Evolutionary conservation across 2,113 vertebrate species (phyloP).

Genomic region (Isichthys henryi): DNA sequence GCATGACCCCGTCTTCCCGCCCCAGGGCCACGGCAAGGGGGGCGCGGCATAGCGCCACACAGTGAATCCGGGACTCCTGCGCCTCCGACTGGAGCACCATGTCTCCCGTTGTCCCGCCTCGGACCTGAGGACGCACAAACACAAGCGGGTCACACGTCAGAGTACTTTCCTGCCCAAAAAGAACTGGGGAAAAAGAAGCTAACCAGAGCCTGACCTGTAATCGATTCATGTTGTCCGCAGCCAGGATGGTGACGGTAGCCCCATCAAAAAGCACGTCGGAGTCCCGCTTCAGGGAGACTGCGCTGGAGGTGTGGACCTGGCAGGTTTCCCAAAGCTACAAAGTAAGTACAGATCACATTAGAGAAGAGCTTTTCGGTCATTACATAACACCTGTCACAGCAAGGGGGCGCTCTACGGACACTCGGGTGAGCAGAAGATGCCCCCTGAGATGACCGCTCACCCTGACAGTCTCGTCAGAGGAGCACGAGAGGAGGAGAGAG

Average conservation of each 20-base stretch:
- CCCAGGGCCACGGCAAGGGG: conserved; percentile 66
- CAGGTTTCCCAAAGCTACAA: conserved; percentile 85
- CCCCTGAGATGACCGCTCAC: conserved; percentile 52
- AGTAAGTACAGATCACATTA: neutral
- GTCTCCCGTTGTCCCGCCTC: conserved; percentile 63
- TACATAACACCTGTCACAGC: neutral
- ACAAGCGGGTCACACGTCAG: neutral
- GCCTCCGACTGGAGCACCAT: conserved; percentile 65
- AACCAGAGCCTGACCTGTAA: conserved; percentile 66
- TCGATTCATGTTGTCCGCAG: conserved; percentile 73
- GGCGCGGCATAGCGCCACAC: conserved; percentile 68
- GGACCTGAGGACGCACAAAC: conserved; percentile 60
- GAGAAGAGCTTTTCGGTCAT: neutral
- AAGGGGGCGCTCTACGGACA: neutral
- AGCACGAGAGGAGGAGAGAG: conserved; percentile 82
- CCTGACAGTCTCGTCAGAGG: conserved; percentile 88
- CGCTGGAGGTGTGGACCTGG: conserved; percentile 79
- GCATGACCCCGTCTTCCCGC: conserved; percentile 65
- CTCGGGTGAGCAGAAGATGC: neutral
- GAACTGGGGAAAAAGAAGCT: neutral
- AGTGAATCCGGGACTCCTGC: conserved; percentile 65
- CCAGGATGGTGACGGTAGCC: conserved; percentile 66
- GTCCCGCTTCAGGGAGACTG: conserved; percentile 76
- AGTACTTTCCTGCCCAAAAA: neutral
- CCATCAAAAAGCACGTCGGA: conserved; percentile 73